A percentile compares a stretch with the other conserved stretches of the same genome.
These are phyloP conservation scores for Leucoptera coffeella DNA, from an alignment of 2,888 invertebrate species.

Conservation along the genomic window DNA sequence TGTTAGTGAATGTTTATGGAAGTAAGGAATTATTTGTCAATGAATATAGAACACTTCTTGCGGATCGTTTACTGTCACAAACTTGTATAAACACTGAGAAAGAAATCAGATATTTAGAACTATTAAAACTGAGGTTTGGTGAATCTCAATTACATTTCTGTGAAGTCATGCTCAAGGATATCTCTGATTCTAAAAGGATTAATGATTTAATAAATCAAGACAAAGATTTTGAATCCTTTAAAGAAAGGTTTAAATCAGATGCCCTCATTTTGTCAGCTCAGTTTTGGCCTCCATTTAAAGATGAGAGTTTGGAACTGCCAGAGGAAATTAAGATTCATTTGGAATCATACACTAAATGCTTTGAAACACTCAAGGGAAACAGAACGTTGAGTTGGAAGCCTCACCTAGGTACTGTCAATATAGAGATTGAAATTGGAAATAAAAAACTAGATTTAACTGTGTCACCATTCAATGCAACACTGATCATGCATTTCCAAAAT, in stretches of 20 bases:
- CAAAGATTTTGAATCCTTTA: constrained; percentile 38
- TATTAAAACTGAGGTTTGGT: constrained; percentile 90
- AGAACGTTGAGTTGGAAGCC: constrained; percentile 91
- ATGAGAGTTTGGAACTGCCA: constrained; percentile 86
- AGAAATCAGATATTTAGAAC: constrained; percentile 87
- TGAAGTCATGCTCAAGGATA: constrained; percentile 98
- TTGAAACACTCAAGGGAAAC: constrained; percentile 87
- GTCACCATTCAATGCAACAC: constrained; percentile 88
- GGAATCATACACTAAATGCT: constrained; percentile 81
- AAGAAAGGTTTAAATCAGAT: constrained; percentile 33
- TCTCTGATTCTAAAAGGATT: constrained; percentile 91
- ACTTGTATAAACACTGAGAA: constrained; percentile 83
- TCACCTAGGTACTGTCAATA: constrained; percentile 84
- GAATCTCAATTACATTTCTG: constrained; percentile 95
- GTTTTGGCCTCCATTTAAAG: constrained; percentile 97
- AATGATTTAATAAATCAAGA: constrained; percentile 80
- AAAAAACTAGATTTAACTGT: constrained; percentile 76
- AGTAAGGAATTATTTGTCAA: constrained; percentile 97
- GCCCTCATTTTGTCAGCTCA: constrained; percentile 95
- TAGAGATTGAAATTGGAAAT: constrained; percentile 84
- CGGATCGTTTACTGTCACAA: constrained; percentile 80
- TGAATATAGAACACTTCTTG: constrained; percentile 90
- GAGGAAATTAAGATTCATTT: constrained; percentile 72
- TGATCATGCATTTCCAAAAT: constrained; percentile 88
- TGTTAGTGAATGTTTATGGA: constrained; percentile 97